Evolutionary conservation across 2,888 invertebrate genomes (phyloP), one percentile per base, ranked within the genome.

Genomic region (Vesta saturnalis): DNA sequence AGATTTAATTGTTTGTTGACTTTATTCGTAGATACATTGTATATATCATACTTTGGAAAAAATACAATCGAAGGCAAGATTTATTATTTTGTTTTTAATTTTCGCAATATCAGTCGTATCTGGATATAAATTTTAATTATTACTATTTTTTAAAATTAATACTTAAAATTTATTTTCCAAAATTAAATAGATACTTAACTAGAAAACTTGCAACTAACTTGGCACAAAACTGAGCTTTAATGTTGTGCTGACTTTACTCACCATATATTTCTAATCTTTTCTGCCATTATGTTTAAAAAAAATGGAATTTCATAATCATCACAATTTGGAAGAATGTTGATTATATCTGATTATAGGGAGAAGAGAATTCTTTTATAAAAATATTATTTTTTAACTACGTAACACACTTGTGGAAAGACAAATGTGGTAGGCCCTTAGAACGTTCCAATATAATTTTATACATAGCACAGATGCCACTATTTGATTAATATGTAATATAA

Each of bases 391-490:
- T 72, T 73, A 70, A 75, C 74, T 73, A 72, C 72, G 64, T 72
- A 71, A 76, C 72, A 74, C 70, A 75, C 69, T 74, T 71, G 71
- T 77, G 78, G 77, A 79, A 78, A 79, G 79, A 79, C 77, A 78
- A 79, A 78, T 77, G 79, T 76, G 72, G 76, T 80, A 81, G 81
- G 81, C 81, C 81, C 72, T 80, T 74, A 72, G 67, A 71, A 60
- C 58, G 60, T 72, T 72, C 72, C 65, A 54, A 49, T 60, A 52
- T 60, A 63, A 62, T 35, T 35, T 35, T 65, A 21, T 39, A 59
- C 43, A 54, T 64, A 57, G 56, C 39, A 39, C 69, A 59, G 52
- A 72, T 71, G 54, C 62, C 30, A 55, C 46, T 39, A 21, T 16
- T 2, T 39, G 39, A n/a, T n/a, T n/a, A n/a, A n/a, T n/a, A n/a